Conservation (phyloP, 2,113 vertebrate species). For the Cynocephalus volans region DNA sequence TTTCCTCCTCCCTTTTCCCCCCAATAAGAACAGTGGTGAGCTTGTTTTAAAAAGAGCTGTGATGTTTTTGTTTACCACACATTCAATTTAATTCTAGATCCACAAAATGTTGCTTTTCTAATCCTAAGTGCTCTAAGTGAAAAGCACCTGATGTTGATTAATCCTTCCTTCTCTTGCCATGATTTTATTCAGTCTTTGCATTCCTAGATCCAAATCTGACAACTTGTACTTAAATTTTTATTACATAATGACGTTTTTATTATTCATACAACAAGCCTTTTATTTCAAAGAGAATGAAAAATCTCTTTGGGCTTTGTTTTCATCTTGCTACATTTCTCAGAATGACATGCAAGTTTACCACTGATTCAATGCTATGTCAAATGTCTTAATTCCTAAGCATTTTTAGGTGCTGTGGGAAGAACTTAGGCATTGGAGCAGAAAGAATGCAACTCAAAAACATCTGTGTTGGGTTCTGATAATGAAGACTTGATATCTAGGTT, state of each 20-base stretch:
- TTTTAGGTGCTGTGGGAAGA: background rate
- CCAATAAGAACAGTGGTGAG: background rate
- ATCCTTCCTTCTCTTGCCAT: background rate
- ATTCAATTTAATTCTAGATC: background rate
- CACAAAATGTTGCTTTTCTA: background rate
- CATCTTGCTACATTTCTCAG: background rate
- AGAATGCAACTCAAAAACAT: background rate
- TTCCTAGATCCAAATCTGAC: background rate
- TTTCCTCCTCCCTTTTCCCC: background rate
- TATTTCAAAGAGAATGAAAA: background rate
- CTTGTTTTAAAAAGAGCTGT: background rate
- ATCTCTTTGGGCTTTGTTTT: background rate
- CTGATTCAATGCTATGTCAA: background rate
- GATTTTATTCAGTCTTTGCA: constrained; percentile 9
- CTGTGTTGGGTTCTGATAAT: background rate
- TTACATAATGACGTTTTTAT: background rate
- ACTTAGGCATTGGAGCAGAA: background rate
- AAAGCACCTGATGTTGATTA: background rate
- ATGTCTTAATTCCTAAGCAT: background rate
- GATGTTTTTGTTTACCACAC: background rate
- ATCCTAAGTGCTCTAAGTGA: background rate
- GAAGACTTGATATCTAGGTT: background rate
- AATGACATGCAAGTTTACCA: background rate
- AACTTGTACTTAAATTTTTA: background rate
- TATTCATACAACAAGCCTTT: background rate